Conservation (phyloP, 2,888 invertebrate genomes). For the Tetropium fuscum region DNA sequence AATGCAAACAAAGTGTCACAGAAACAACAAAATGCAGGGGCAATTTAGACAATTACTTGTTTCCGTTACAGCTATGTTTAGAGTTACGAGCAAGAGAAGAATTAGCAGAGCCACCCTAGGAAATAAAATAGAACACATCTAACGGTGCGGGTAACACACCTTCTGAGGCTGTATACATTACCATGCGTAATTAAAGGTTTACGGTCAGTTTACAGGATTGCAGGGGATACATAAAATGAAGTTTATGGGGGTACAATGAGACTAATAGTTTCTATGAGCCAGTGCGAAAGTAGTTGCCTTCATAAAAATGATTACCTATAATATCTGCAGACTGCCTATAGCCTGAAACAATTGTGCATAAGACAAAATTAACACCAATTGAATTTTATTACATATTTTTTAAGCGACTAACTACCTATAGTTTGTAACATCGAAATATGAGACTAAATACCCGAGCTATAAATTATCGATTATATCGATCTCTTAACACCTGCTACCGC, state of each 20-base stretch:
- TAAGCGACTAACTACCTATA: too few species aligned
- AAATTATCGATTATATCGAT: too few species aligned
- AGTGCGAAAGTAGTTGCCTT: too few species aligned
- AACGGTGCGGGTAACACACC: background rate
- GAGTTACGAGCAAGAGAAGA: background rate
- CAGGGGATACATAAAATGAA: background rate
- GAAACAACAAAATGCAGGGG: background rate
- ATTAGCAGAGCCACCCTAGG: background rate
- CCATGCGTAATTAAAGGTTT: background rate
- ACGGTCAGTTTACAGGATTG: background rate
- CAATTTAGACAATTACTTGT: slow-evolving; percentile 1
- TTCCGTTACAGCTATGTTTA: background rate
- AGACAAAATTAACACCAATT: too few species aligned
- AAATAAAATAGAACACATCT: slow-evolving; percentile 1
- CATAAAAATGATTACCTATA: too few species aligned
- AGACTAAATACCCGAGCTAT: too few species aligned
- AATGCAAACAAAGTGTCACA: slow-evolving; percentile 5
- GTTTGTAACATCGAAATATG: too few species aligned
- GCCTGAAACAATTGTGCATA: too few species aligned
- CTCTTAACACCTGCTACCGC: too few species aligned
- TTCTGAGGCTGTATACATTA: background rate
- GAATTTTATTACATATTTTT: too few species aligned
- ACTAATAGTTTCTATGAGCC: too few species aligned
- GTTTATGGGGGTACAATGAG: background rate
- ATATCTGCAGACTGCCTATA: too few species aligned